Percentiles rank a stretch among this genome's conserved stretches.
Conservation (phyloP, 2,888 invertebrate species). For the Ennomos quercinarius region DNA sequence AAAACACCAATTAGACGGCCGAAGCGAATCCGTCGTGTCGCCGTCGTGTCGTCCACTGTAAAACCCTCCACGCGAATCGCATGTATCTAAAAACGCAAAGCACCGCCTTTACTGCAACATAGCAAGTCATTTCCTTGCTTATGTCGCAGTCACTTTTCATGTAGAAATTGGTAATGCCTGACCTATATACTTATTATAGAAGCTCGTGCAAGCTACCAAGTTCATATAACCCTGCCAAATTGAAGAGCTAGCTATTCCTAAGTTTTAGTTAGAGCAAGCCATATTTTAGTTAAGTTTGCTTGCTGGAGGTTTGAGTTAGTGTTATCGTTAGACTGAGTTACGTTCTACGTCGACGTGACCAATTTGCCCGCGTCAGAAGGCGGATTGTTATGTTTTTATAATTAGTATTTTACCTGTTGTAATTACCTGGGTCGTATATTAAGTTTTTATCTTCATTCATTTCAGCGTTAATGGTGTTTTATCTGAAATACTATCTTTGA, state of each 20-base stretch:
- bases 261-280: neutral
- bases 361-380: conserved; percentile 1
- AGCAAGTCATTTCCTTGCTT: neutral
- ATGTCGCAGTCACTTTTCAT: conserved; percentile 1
- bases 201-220: neutral
- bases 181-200: neutral
- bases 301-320: conserved; percentile 1
- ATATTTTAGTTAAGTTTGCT: neutral
- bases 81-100: neutral
- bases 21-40: neutral
- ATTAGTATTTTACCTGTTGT: conserved; percentile 4
- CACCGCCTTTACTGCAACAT: conserved; percentile 7
- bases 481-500: conserved; percentile 13
- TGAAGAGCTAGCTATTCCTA: neutral
- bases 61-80: neutral
- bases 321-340: conserved; percentile 19
- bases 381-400: conserved; percentile 6
- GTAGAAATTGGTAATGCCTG: neutral
- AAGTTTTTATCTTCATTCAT: conserved; percentile 14
- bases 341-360: neutral
- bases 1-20: no score
- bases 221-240: neutral
- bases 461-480: conserved; percentile 8
- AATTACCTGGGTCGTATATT: conserved; percentile 5
- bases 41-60: conserved; percentile 5